Evolutionary conservation across 2,113 vertebrate species (phyloP), one percentile per base, ranked within the genome.

Genomic region (Rhipidura dahli): DNA sequence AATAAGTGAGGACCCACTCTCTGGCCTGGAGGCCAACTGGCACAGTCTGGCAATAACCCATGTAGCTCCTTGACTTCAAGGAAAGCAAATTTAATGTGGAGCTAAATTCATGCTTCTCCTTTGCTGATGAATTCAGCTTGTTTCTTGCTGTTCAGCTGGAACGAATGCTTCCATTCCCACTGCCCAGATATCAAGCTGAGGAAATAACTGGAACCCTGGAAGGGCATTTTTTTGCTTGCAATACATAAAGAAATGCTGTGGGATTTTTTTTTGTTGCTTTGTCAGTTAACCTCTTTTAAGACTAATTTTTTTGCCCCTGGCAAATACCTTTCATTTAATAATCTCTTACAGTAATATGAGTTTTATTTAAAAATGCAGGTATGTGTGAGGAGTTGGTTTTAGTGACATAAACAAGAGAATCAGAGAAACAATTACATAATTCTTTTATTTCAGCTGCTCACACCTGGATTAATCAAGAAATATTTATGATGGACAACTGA

Each of bases 71-170:
- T 65, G 51, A 89, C 44, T 59, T 77, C 72, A 94, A 92, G 81
- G 59, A 95, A 84, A 82, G 45, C 35, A 96, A 84, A 86, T 89
- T 60, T 75, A 89, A 89, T 35, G 44, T 61, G 53, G 68, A 89
- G 49, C 26, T 87, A 75, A 94, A 68, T 28, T 76, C 49, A 45
- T 75, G 7, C 40, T 83, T 85, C 64, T 78, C 44, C 47, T 96
- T 42, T 80, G 66, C 82, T 93, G 94, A 69, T 89, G 94, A 81
- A 94, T 92, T 87, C 77, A 64, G 39, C 49, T 93, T 53, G 49
- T 75, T 90, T 78, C 91, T 65, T 91, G 39, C 84, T 94, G 81
- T 89, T 95, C 87, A 85, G 42, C 84, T 91, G 89, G 81, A 91
- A 96, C 89, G 89, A 92, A 93, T 92, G 31, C 44, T 89, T 71